These are phyloP conservation scores for Listrodromus nycthemerus DNA, from an alignment of 2,888 invertebrate genomes.

Conservation along the genomic window DNA sequence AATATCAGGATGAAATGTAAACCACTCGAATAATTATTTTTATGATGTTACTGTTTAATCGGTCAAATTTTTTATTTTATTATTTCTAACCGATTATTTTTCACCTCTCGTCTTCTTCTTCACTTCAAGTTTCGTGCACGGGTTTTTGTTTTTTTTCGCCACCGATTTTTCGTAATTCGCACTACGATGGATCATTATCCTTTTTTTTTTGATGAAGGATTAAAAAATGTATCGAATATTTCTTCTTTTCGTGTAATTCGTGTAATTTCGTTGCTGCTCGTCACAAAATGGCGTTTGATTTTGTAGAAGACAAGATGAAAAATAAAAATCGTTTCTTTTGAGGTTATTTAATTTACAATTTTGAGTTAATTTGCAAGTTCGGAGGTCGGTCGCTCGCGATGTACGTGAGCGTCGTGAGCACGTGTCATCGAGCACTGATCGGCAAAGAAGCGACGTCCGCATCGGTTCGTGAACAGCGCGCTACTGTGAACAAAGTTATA, in stretches of 20 bases:
- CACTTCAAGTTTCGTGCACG: too few species aligned
- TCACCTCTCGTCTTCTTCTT: not conserved
- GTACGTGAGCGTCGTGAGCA: conserved; percentile 53
- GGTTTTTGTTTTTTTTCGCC: too few species aligned
- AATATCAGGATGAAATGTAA: too few species aligned
- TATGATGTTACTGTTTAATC: not conserved
- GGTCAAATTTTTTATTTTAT: too few species aligned
- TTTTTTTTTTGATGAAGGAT: not conserved
- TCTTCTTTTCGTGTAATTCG: not conserved
- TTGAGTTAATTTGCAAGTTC: not conserved
- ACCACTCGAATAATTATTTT: not conserved
- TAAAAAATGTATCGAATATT: not conserved
- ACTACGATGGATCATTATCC: too few species aligned
- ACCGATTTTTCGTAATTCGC: too few species aligned
- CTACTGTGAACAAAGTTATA: conserved; percentile 74
- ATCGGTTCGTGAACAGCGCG: conserved; percentile 70
- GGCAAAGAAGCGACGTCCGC: conserved; percentile 66
- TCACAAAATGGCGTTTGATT: not conserved
- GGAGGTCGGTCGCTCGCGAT: not conserved
- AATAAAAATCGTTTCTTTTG: not conserved
- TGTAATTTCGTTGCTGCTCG: not conserved
- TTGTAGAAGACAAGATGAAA: too few species aligned
- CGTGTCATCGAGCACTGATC: conserved; percentile 61
- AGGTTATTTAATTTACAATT: not conserved
- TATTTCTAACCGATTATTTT: not conserved